Evolutionary conservation across 92 coral and sea anemone species (phyloP).

Genomic region (Virgularia gustaviana): DNA sequence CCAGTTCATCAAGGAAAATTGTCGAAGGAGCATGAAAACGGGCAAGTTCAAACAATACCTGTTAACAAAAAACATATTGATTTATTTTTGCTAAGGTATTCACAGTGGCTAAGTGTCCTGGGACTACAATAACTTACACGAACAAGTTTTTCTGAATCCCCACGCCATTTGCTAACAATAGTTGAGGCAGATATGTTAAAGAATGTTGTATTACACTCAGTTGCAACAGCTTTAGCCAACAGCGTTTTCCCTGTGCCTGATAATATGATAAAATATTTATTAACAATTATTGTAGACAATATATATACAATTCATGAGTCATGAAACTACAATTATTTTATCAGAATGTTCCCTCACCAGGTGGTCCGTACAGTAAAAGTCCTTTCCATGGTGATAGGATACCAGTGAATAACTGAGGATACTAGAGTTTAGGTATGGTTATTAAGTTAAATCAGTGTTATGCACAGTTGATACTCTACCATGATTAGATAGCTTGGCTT

Average conservation of each 20-base stretch:
- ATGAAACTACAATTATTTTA: neutral
- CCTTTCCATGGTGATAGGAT: conserved; percentile 99
- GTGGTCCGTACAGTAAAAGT: conserved; percentile 86
- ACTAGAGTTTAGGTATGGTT: no score
- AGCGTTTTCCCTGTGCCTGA: conserved; percentile 93
- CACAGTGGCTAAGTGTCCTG: no score
- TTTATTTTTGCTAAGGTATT: no score
- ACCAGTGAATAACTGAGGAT: conserved; percentile 94
- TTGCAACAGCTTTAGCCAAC: conserved; percentile 96
- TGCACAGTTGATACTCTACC: no score
- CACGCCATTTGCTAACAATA: conserved; percentile 98
- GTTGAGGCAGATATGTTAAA: conserved; percentile 98
- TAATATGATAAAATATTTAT: no score
- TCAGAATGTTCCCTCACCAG: conserved; percentile 61
- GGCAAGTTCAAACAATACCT: conserved; percentile 95
- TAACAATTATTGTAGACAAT: no score
- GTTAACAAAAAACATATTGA: no score
- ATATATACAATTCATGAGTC: neutral
- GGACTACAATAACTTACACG: conserved; percentile 48
- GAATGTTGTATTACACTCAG: conserved; percentile 96
- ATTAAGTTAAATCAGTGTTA: no score
- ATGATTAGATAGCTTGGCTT: no score
- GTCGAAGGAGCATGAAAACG: conserved; percentile 99
- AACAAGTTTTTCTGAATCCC: conserved; percentile 96
- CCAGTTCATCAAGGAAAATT: conserved; percentile 93